Base-by-base conservation (phyloP, 2,113 vertebrate genomes). In the Zingel zingel region DNA sequence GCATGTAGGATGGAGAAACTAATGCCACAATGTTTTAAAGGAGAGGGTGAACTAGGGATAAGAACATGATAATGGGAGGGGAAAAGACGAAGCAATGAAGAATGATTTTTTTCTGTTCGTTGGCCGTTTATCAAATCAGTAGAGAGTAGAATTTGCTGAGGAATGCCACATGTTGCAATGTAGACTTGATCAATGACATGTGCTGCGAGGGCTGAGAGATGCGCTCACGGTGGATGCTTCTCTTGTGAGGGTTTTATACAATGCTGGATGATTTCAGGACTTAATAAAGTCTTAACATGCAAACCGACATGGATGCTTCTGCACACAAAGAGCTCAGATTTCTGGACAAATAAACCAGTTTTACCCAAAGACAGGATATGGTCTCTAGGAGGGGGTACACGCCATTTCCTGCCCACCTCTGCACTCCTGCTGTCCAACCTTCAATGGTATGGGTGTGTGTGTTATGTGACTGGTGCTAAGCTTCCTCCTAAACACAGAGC, bases 311-410 rank as follows among this genome's bases (percentile, higher is more conserved):
- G 63, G n/a, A 66, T 18, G 15, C 5, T 15, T 47, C 21, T 3
- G 14, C 57, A 62, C 57, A 88, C 63, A 66, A 65, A 88, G 61
- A 70, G 70, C 65, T 72, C 85, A 72, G 43, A 77, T 90, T 85
- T 82, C 84, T 67, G 86, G 47, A 91, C 87, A 94, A 93, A 93
- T 90, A 88, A 91, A 88, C 48, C 45, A 47, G 74, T 84, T 88
- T 54, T 73, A 84, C 74, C 81, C 86, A 91, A 86, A 85, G 88
- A 90, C 93, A 95, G 93, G 93, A 94, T 88, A 83, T 74, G 73
- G 88, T 67, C 91, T 89, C 68, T 27, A 65, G 83, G 81, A 91
- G 91, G 89, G 90, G 90, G 86, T 90, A 87, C 88, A 88, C 36
- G 67, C 86, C 74, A 79, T 93, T 93, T 94, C 93, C 93, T 93